Evolutionary conservation across 2,888 invertebrate species (phyloP).

Genomic region (Agonopterix heracliana): DNA sequence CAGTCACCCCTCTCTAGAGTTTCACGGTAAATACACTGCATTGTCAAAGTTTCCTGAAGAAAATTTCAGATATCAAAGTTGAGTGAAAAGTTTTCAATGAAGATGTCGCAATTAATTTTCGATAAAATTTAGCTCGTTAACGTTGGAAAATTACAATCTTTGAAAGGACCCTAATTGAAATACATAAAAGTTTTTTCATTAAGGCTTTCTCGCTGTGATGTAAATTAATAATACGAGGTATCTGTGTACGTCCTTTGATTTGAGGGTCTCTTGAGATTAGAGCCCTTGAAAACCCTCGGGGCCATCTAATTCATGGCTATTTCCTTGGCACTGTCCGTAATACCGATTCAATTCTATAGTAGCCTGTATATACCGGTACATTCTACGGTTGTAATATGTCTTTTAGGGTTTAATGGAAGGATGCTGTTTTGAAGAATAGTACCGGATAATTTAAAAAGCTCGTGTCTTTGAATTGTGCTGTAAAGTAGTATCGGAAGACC

Average conservation of each 20-base stretch:
- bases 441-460: too few relatives aligned
- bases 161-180: slow-evolving; percentile 65
- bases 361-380: too few relatives aligned
- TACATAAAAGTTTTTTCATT: slow-evolving; percentile 68
- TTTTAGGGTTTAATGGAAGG: too few relatives aligned
- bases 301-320: neutral
- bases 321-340: too few relatives aligned
- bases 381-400: too few relatives aligned
- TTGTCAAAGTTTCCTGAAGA: slow-evolving; percentile 52
- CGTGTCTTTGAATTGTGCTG: too few relatives aligned
- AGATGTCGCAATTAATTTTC: slow-evolving; percentile 75
- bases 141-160: slow-evolving; percentile 65
- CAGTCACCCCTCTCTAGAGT: slow-evolving; percentile 33
- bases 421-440: too few relatives aligned
- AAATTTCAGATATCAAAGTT: slow-evolving; percentile 63
- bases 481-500: too few relatives aligned
- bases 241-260: neutral
- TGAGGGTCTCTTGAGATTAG: neutral
- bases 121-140: slow-evolving; percentile 74
- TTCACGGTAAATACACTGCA: slow-evolving; percentile 45
- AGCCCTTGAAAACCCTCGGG: neutral
- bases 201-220: slow-evolving; percentile 25
- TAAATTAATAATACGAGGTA: neutral
- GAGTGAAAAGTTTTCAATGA: slow-evolving; percentile 66
- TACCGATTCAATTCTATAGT: too few relatives aligned